Percentiles rank a stretch among this genome's conserved stretches.
phyloP scores from a whole-genome alignment of 2,113 vertebrate genomes.

The Macroglossus sobrinus region DNA sequence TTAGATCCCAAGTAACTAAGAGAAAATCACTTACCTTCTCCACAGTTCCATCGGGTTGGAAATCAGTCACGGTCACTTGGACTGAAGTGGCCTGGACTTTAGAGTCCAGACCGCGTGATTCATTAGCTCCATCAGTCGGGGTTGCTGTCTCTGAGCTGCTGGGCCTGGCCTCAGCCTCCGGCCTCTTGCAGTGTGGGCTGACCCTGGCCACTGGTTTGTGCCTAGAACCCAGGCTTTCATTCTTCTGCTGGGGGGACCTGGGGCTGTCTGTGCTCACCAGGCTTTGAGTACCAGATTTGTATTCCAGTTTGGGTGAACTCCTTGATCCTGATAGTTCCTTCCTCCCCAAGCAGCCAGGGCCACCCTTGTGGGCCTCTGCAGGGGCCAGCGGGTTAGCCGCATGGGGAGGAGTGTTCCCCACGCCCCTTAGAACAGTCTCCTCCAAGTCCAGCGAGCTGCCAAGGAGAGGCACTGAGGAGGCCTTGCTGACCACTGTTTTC shows the following conservation, averaged over 20 bases:
- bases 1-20: not conserved
- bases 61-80: constrained; percentile 83
- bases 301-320: constrained; percentile 90
- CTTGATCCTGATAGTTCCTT: constrained; percentile 84
- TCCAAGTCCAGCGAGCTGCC: constrained; percentile 72
- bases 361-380: constrained; percentile 60
- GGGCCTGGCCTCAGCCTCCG: constrained; percentile 74
- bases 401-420: constrained; percentile 77
- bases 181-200: constrained; percentile 81
- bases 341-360: constrained; percentile 73
- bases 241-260: constrained; percentile 75
- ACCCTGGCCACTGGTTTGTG: constrained; percentile 69
- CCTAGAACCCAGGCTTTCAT: constrained; percentile 71
- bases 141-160: constrained; percentile 78
- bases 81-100: constrained; percentile 86
- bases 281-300: constrained; percentile 87
- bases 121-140: constrained; percentile 79
- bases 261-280: constrained; percentile 84
- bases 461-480: constrained; percentile 69
- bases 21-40: constrained; percentile 84
- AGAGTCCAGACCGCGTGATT: constrained; percentile 86
- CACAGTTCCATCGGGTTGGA: constrained; percentile 83
- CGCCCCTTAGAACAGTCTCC: constrained; percentile 63
- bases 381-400: constrained; percentile 76
- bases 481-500: constrained; percentile 73